Conservation (phyloP, 2,113 vertebrate species). For the Conger conger region DNA sequence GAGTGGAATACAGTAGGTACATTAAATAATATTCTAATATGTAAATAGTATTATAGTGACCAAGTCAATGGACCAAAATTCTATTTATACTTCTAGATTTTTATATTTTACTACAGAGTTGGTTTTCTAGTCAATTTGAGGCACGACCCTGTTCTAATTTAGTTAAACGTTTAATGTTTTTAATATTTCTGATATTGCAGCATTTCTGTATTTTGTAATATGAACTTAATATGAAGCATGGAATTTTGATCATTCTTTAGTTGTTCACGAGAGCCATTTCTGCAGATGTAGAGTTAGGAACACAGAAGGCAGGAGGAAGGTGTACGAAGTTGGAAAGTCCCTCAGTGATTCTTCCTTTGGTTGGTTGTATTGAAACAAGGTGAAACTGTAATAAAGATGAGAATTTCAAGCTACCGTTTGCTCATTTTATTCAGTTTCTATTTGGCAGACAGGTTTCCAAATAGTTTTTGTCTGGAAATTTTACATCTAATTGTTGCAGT, state of each 20-base stretch:
- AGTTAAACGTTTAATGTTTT: constrained; percentile 59
- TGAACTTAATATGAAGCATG: constrained; percentile 71
- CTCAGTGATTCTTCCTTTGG: neutral
- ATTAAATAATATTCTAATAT: constrained; percentile 77
- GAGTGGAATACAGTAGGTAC: constrained; percentile 62
- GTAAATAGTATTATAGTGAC: constrained; percentile 81
- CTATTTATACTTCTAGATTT: constrained; percentile 91
- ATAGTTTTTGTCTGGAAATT: no score
- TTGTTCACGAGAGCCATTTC: constrained; percentile 62
- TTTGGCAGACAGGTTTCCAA: no score
- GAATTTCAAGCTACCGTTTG: neutral
- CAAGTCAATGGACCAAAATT: constrained; percentile 78
- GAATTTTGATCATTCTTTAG: constrained; percentile 70
- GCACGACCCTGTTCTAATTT: constrained; percentile 65
- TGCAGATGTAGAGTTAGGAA: constrained; percentile 48
- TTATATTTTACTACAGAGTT: constrained; percentile 85
- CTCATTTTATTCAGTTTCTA: no score
- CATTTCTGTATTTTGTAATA: constrained; percentile 56
- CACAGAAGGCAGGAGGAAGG: neutral
- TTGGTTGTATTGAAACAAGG: constrained; percentile 12
- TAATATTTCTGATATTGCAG: constrained; percentile 57
- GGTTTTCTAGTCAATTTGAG: constrained; percentile 75
- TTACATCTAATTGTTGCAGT: no score
- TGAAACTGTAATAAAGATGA: constrained; percentile 22
- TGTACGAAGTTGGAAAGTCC: neutral